These are phyloP conservation scores for Phalacrocorax aristotelis DNA, from an alignment of 2,113 vertebrate species.

Conservation along the genomic window DNA sequence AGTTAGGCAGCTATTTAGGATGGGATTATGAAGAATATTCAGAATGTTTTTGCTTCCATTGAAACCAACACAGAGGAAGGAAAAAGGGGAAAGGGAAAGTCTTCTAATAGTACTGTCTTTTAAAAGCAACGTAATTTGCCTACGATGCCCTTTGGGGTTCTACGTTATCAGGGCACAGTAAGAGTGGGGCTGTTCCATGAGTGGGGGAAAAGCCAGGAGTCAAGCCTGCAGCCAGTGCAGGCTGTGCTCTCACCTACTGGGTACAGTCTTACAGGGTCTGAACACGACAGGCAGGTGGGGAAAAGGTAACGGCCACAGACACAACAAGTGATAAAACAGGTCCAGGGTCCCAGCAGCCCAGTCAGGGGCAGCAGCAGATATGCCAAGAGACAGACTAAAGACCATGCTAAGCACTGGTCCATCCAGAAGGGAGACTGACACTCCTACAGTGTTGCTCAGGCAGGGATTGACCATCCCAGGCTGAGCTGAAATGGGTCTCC, in stretches of 20 bases:
- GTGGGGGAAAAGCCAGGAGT: not conserved
- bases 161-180: not conserved
- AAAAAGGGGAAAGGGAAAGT: not conserved
- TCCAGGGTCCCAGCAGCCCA: not conserved
- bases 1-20: not conserved
- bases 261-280: not conserved
- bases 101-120: not conserved
- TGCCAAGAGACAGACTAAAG: not conserved
- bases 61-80: not conserved
- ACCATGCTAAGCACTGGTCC: not conserved
- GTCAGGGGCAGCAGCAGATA: not conserved
- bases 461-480: no score
- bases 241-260: not conserved
- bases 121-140: not conserved
- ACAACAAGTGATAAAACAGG: not conserved
- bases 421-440: not conserved
- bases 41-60: not conserved
- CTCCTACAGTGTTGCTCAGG: not conserved
- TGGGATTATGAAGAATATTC: not conserved
- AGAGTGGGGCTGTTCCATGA: not conserved
- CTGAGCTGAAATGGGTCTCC: not conserved
- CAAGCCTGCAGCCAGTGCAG: not conserved
- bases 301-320: not conserved
- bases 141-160: not conserved
- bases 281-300: fast-evolving